Conservation (phyloP, 2,113 vertebrate species). For the Piaya cayana region DNA sequence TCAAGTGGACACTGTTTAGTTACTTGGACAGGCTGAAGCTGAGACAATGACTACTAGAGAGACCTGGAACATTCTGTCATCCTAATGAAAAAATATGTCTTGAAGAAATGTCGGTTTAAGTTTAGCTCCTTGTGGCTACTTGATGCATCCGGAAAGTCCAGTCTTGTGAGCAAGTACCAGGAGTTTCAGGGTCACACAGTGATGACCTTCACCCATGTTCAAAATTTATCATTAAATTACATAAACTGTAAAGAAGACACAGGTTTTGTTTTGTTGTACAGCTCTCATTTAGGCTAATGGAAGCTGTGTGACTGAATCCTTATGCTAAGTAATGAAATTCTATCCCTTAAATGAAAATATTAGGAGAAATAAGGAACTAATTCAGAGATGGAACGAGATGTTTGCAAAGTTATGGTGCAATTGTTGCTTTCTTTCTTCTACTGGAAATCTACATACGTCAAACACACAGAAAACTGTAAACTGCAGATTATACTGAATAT, state of each 20-base stretch:
- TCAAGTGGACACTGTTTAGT: fast-evolving
- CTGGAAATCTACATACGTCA: not conserved
- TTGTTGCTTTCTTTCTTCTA: not conserved
- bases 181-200: not conserved
- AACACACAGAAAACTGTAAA: not conserved
- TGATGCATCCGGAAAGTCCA: not conserved
- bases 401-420: not conserved
- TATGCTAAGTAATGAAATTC: not conserved
- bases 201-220: not conserved
- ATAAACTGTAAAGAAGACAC: not conserved
- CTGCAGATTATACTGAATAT: not conserved
- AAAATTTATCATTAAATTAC: not conserved
- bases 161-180: not conserved
- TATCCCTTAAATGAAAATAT: not conserved
- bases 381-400: not conserved
- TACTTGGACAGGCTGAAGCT: not conserved
- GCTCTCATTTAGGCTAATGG: not conserved
- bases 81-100: not conserved
- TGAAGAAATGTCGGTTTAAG: not conserved
- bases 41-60: not conserved
- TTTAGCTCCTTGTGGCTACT: not conserved
- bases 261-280: not conserved
- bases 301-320: not conserved
- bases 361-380: not conserved
- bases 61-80: not conserved